Percentiles rank a stretch among this genome's conserved stretches.
Conservation (phyloP, 2,113 vertebrate species). For the Barbus barbus region DNA sequence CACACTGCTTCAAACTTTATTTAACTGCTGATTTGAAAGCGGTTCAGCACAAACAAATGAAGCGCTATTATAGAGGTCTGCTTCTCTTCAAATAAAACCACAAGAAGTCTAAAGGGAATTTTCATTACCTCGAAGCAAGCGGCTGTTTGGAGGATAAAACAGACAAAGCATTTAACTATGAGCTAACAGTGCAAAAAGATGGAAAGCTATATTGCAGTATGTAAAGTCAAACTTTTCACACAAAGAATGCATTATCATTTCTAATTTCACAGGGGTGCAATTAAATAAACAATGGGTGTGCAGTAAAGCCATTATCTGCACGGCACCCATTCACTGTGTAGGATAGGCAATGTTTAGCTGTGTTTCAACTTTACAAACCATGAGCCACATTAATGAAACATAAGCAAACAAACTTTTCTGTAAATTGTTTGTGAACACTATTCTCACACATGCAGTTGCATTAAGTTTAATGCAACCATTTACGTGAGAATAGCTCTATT, state of each 20-base stretch:
- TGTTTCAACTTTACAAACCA: neutral
- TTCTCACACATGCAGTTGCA: neutral
- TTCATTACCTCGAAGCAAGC: neutral
- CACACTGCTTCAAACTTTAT: conserved; percentile 31
- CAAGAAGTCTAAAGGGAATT: neutral
- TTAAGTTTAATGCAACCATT: neutral
- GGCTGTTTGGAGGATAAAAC: conserved; percentile 1
- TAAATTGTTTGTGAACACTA: neutral
- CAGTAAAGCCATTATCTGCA: neutral
- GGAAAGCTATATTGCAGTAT: neutral
- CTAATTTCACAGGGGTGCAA: neutral
- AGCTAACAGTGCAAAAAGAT: neutral
- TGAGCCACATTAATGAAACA: neutral
- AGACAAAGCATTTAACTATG: conserved; percentile 18
- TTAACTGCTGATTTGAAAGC: conserved; percentile 45
- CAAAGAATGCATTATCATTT: neutral
- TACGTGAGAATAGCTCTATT: neutral
- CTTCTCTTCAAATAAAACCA: conserved; percentile 22
- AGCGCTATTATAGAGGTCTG: conserved; percentile 23
- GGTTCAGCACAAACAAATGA: conserved; percentile 38
- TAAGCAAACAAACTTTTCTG: neutral
- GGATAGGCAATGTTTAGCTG: neutral
- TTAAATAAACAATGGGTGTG: neutral
- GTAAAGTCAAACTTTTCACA: neutral
- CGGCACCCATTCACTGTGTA: neutral